Conservation (phyloP, 2,888 invertebrate genomes). For the Drosophila bunnanda region DNA sequence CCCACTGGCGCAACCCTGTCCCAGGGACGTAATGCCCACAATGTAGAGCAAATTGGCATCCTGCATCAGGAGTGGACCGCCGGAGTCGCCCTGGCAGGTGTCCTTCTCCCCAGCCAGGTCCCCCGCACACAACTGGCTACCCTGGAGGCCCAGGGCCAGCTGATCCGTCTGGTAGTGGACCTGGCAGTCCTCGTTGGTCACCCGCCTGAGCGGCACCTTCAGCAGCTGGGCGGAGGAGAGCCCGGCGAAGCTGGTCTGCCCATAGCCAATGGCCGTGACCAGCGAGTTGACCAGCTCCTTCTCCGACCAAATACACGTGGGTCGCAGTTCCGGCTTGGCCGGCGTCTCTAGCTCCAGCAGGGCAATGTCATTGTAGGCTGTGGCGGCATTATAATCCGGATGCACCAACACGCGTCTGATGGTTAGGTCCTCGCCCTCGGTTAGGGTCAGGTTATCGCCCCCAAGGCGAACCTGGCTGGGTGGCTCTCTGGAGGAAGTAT, state of each 20-base stretch:
- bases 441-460: conserved; percentile 68
- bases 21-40: conserved; percentile 72
- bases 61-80: conserved; percentile 59
- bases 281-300: conserved; percentile 70
- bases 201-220: conserved; percentile 52
- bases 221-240: conserved; percentile 58
- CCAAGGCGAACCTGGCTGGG: conserved; percentile 66
- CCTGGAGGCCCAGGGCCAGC: conserved; percentile 43
- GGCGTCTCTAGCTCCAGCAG: conserved; percentile 85
- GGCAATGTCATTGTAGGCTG: conserved; percentile 89
- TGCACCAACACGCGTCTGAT: conserved; percentile 83
- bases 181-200: conserved; percentile 43
- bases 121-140: conserved; percentile 63
- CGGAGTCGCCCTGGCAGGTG: conserved; percentile 74
- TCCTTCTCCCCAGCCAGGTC: conserved; percentile 49
- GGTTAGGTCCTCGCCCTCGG: conserved; percentile 37
- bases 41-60: neutral
- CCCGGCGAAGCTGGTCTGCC: conserved; percentile 84
- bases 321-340: conserved; percentile 6
- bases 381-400: conserved; percentile 86
- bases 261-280: conserved; percentile 87
- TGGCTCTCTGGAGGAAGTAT: conserved; percentile 12
- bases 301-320: conserved; percentile 86
- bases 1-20: conserved; percentile 73
- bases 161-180: conserved; percentile 37